phyloP scores from a whole-genome alignment of 2,113 vertebrate genomes.

The Oryzias melastigma region DNA sequence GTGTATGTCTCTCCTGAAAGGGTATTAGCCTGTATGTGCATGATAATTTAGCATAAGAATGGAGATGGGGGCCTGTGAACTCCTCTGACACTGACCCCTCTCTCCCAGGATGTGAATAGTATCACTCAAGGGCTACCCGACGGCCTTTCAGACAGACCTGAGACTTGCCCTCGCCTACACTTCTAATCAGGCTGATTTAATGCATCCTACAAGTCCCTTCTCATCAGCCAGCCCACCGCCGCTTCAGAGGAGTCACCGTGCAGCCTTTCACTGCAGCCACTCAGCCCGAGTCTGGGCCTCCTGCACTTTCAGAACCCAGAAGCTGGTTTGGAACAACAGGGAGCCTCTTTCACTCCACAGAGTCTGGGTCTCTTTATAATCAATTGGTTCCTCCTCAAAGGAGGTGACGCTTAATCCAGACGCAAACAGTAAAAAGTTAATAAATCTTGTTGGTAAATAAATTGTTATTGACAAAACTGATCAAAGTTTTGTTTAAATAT shows the following conservation, averaged over 20 bases:
- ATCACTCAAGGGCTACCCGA: slow-evolving; percentile 57
- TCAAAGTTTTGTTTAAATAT: too few species aligned
- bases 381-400: slow-evolving; percentile 53
- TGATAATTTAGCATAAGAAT: slow-evolving; percentile 72
- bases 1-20: slow-evolving; percentile 44
- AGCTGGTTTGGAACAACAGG: slow-evolving; percentile 59
- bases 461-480: too few species aligned
- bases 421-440: background rate
- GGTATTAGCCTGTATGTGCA: slow-evolving; percentile 50
- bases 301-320: slow-evolving; percentile 43
- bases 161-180: slow-evolving; percentile 62
- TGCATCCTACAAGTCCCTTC: slow-evolving; percentile 62
- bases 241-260: slow-evolving; percentile 41
- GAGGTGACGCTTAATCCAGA: slow-evolving; percentile 29
- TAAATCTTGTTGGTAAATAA: too few species aligned
- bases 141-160: slow-evolving; percentile 57
- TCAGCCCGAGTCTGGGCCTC: slow-evolving; percentile 51
- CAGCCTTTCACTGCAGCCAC: slow-evolving; percentile 38
- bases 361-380: slow-evolving; percentile 55
- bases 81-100: slow-evolving; percentile 66
- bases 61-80: slow-evolving; percentile 70
- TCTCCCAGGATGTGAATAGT: slow-evolving; percentile 67
- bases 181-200: slow-evolving; percentile 73
- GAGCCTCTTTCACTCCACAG: slow-evolving; percentile 37
- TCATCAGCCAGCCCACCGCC: slow-evolving; percentile 21